Evolutionary conservation across 2,797 vertebrate species (phyloP), one percentile per base, ranked within the genome.

Genomic region (Anguilla anguilla): DNA sequence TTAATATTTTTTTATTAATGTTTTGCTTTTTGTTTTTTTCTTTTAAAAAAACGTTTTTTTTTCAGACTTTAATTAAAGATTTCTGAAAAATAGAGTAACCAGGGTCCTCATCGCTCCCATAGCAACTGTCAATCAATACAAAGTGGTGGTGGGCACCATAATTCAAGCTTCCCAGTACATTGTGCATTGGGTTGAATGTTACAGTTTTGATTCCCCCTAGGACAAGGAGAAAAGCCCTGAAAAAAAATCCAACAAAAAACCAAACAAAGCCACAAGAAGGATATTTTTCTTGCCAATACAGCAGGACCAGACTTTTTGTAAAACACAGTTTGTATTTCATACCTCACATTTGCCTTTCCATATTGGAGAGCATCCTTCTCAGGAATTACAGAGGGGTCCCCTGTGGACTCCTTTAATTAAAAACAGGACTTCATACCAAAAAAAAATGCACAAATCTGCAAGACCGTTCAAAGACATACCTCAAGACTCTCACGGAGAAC

Each of bases 351-450:
- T 87, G 90, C 93, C 91, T 92, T 92, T 91, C 91, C 89, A 83
- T 83, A 86, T 86, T 85, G 89, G 91, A 89, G 90, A 91, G 91
- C 67, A 43, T 92, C 92, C 93, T 91, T 92, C 96, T 96, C 95
- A 96, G 96, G 96, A 96, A 96, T 91, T 91, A 92, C 90, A 88
- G 90, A 89, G 90, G 90, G 86, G 91, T 89, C 91, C 89, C 90
- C 89, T 51, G 25, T 83, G 91, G 93, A 94, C 91, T 93, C 88
- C 67, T 91, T 51, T 85, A 91, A 91, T 25, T 69, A 11, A 35
- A n/a, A 84, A 57, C 39, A 84, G 25, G 74, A 64, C 67, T 61
- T 90, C 91, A 85, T 91, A 87, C 77, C 77, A 91, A 90, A 92
- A 89, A 89, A 92, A 91, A 94, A 93, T 94, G 93, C 93, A 93